Conservation (phyloP, 2,888 invertebrate genomes). For the Hemistola chrysoprasaria region DNA sequence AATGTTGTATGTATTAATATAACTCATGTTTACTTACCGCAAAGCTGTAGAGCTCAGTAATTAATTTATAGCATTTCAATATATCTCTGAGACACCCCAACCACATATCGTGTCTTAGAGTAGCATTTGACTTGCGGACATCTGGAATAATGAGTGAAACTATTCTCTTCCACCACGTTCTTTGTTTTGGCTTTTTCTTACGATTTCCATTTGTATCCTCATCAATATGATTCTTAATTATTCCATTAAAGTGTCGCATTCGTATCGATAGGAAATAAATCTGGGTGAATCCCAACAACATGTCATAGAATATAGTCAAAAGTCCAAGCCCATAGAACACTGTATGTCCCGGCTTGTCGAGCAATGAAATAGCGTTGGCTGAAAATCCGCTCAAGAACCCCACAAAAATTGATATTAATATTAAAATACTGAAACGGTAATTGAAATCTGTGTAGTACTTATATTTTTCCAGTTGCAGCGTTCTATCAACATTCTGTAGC, state of each 20-base stretch:
- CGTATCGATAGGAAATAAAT: constrained; percentile 36
- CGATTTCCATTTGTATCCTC: constrained; percentile 2
- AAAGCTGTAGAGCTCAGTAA: constrained; percentile 36
- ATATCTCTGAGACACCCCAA: constrained; percentile 32
- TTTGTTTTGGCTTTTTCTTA: constrained; percentile 2
- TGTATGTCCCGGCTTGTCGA: constrained; percentile 27
- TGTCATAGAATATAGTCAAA: constrained; percentile 32
- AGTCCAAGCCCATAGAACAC: constrained; percentile 19
- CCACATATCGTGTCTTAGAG: constrained; percentile 23
- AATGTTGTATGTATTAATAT: no score
- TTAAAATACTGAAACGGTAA: constrained; percentile 24
- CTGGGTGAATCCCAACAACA: constrained; percentile 27
- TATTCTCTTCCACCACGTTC: constrained; percentile 6
- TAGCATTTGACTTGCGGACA: constrained; percentile 4
- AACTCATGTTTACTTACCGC: constrained; percentile 34
- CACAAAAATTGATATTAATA: constrained; percentile 15
- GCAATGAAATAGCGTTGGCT: constrained; percentile 14
- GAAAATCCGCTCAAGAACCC: constrained; percentile 28
- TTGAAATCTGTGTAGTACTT: constrained; percentile 26
- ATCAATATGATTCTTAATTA: constrained; percentile 19
- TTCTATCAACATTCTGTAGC: constrained; percentile 37
- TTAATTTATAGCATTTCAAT: constrained; percentile 33
- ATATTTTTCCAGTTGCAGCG: constrained; percentile 26
- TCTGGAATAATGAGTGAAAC: constrained; percentile 10
- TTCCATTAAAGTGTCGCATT: constrained; percentile 32